Conservation (phyloP, 2,113 vertebrate genomes). For the Pomatorhinus ruficollis region DNA sequence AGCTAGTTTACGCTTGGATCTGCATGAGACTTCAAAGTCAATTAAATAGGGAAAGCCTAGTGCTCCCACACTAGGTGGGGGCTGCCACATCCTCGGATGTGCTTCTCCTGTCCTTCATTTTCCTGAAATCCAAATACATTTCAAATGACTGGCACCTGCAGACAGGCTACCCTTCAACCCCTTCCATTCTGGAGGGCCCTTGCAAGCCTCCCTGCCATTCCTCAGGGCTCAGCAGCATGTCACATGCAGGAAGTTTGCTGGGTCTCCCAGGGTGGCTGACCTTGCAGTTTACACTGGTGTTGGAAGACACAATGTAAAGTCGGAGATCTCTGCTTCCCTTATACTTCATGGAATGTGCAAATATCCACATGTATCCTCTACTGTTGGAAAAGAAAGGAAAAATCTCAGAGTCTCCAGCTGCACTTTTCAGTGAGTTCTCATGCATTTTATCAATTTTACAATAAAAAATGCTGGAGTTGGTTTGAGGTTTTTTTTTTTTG, state of each 20-base stretch:
- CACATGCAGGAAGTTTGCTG: not conserved
- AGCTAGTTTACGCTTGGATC: not conserved
- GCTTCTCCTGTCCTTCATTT: not conserved
- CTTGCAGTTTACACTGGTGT: rapidly evolving
- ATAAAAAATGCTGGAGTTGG: not conserved
- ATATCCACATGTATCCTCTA: not conserved
- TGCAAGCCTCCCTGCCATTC: not conserved
- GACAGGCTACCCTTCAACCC: not conserved
- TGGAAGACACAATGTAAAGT: not conserved
- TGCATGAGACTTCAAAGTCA: not conserved
- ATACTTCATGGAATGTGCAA: not conserved
- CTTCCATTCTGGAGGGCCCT: not conserved
- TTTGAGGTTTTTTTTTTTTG: not conserved
- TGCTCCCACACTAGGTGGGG: not conserved
- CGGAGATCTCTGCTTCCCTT: not conserved
- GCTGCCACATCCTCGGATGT: not conserved
- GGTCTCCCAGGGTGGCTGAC: not conserved
- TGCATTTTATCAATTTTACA: not conserved
- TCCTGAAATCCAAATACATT: not conserved
- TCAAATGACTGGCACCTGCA: not conserved
- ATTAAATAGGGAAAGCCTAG: not conserved
- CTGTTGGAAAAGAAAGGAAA: not conserved
- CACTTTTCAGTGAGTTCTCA: not conserved
- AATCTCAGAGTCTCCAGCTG: not conserved
- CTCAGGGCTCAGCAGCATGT: rapidly evolving